phyloP scores from a whole-genome alignment of 1,140 invertebrate genomes.

The Drosophila ambigua region DNA sequence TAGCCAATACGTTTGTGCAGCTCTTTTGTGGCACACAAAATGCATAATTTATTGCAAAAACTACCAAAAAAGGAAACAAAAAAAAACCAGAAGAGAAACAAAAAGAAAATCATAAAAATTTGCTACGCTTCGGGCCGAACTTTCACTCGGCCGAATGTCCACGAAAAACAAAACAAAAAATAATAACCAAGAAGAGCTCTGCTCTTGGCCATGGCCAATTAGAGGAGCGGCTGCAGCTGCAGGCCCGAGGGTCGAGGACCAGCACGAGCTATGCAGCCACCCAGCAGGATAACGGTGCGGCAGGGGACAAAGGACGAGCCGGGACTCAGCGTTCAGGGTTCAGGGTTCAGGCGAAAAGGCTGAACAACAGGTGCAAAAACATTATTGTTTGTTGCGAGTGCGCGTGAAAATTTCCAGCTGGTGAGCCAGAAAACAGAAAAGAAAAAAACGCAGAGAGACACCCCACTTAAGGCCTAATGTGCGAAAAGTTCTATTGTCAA shows the following conservation, averaged over 20 bases:
- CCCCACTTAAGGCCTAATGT: conserved; percentile 71
- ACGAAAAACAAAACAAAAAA: conserved; percentile 12
- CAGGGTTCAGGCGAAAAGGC: conserved; percentile 48
- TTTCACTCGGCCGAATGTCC: conserved; percentile 57
- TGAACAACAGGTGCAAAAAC: conserved; percentile 69
- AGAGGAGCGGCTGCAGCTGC: conserved; percentile 52
- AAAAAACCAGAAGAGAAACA: conserved; percentile 18
- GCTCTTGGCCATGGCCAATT: conserved; percentile 58
- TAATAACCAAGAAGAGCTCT: background rate
- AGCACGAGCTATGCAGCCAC: conserved; percentile 67
- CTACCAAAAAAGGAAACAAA: conserved; percentile 11
- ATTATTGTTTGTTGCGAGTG: conserved; percentile 40
- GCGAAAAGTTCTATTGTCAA: conserved; percentile 79
- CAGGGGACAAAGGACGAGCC: conserved; percentile 17
- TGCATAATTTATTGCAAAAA: conserved; percentile 57
- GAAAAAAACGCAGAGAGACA: conserved; percentile 6
- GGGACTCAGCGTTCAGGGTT: conserved; percentile 18
- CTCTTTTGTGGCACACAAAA: conserved; percentile 47
- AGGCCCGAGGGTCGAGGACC: conserved; percentile 37
- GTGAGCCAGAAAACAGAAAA: conserved; percentile 6
- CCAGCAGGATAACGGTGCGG: conserved; percentile 52
- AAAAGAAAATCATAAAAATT: conserved; percentile 51
- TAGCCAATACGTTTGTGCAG: background rate
- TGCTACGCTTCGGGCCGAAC: conserved; percentile 59
- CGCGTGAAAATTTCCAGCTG: conserved; percentile 57